phyloP scores from a whole-genome alignment of 2,113 vertebrate genomes.

The Phaethon lepturus region DNA sequence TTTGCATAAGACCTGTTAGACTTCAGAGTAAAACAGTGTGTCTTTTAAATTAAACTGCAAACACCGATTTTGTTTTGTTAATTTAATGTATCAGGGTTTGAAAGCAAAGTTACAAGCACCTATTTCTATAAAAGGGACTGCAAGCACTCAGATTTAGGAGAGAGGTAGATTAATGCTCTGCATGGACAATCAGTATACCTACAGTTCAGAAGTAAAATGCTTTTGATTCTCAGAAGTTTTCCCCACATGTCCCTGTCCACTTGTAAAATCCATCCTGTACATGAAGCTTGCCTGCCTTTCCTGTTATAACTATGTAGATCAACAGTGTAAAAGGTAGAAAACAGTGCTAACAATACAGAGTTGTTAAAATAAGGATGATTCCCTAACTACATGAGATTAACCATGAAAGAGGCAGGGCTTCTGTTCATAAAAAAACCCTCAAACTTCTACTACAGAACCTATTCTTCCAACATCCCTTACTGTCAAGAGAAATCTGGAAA shows the following conservation, averaged over 20 bases:
- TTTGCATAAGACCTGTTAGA: not conserved
- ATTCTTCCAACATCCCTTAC: not conserved
- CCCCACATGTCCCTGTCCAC: not conserved
- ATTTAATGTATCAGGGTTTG: not conserved
- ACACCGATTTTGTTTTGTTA: not conserved
- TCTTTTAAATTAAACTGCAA: not conserved
- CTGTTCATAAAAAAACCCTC: not conserved
- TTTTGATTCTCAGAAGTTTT: not conserved
- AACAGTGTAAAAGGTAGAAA: not conserved
- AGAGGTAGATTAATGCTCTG: not conserved
- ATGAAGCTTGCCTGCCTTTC: not conserved
- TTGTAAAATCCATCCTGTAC: not conserved
- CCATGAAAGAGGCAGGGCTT: not conserved
- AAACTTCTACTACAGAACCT: not conserved
- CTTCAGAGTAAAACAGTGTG: not conserved
- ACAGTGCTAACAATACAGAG: not conserved
- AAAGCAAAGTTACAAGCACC: not conserved
- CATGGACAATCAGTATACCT: not conserved
- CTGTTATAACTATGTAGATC: not conserved
- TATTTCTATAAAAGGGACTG: not conserved
- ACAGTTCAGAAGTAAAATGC: not conserved
- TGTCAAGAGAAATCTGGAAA: not conserved
- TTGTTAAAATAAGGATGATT: not conserved
- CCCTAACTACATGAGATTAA: not conserved
- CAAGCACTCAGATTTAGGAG: not conserved